Percentiles rank a stretch among this genome's conserved stretches.
Evolutionary conservation across 2,113 vertebrate species (phyloP).

Genomic region (Calypte anna): DNA sequence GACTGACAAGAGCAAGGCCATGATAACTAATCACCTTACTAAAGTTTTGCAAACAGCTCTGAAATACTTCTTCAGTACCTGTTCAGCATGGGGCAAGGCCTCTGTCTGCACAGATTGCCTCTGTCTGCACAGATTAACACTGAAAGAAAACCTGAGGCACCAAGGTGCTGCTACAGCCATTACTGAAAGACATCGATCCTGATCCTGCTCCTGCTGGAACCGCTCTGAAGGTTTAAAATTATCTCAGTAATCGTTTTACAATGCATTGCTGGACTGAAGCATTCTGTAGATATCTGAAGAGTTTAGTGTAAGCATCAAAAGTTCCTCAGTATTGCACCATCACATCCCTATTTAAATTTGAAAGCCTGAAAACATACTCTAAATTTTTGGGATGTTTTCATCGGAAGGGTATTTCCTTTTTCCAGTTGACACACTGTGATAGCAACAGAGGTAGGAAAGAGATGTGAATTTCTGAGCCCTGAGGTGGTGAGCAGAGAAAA

Average conservation of each 20-base stretch:
- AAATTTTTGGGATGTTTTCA: neutral
- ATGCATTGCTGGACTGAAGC: neutral
- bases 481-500: neutral
- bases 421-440: rapidly evolving
- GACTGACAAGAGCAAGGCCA: neutral
- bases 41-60: neutral
- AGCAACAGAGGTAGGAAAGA: neutral
- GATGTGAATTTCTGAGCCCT: neutral
- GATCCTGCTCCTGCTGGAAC: neutral
- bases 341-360: neutral
- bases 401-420: neutral
- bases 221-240: neutral
- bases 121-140: rapidly evolving
- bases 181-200: neutral
- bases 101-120: neutral
- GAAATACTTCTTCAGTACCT: neutral
- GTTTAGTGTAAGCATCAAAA: neutral
- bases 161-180: neutral
- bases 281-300: neutral
- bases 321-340: neutral
- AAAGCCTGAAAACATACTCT: neutral
- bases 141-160: neutral
- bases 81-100: rapidly evolving
- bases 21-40: neutral
- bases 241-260: neutral